A percentile compares a stretch with the other conserved stretches of the same genome.
Conservation (phyloP, 2,113 vertebrate species). For the Terrapene triunguis region DNA sequence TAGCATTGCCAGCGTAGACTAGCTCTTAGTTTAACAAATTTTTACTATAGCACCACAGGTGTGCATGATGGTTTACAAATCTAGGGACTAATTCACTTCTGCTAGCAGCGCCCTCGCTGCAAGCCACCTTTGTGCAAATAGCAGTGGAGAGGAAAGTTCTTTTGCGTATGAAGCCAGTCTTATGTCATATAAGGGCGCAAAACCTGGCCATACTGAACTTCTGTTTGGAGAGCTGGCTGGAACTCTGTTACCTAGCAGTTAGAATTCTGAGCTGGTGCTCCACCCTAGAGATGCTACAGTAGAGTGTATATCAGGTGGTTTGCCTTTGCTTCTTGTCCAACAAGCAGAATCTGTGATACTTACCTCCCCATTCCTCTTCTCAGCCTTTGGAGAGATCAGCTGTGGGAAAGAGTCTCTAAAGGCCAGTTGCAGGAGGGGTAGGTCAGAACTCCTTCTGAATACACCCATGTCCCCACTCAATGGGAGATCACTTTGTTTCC, state of each 20-base stretch:
- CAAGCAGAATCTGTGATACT: neutral
- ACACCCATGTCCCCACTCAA: neutral
- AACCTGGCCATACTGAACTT: neutral
- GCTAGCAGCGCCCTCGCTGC: neutral
- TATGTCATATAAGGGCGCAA: neutral
- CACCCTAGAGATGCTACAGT: neutral
- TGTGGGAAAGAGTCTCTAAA: neutral
- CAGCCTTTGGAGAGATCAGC: neutral
- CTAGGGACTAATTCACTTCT: neutral
- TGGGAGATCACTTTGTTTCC: neutral
- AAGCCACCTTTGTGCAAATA: neutral
- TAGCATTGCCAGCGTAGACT: too few relatives aligned
- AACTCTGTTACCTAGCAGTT: neutral
- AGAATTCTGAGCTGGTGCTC: neutral
- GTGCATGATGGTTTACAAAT: neutral
- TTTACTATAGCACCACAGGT: neutral
- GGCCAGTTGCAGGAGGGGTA: neutral
- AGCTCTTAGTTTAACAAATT: neutral
- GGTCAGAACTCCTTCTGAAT: neutral
- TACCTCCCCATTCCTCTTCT: fast-evolving
- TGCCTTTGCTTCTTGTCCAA: neutral
- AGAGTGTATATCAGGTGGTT: neutral
- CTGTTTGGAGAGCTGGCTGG: fast-evolving
- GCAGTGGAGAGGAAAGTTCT: neutral
- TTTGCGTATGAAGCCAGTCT: neutral